Evolutionary conservation across 1,140 invertebrate species (phyloP), one percentile per base, ranked within the genome.

Genomic region (Eufriesea mexicana): DNA sequence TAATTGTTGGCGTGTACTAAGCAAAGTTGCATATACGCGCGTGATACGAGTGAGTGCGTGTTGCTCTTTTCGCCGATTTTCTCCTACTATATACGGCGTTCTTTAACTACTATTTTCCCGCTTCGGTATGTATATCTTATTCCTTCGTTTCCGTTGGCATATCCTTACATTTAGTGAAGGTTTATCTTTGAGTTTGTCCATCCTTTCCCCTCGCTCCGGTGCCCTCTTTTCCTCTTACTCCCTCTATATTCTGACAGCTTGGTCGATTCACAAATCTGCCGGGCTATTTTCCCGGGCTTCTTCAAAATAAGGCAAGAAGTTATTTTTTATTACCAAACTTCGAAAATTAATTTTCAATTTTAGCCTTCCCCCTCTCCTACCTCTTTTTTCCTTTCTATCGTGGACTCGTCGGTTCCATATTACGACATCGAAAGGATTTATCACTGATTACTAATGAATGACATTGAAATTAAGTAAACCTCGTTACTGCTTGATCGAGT

Each of bases 251-350:
- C 87, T 91, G 87, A 91, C 90, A 91, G 89, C 88, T 91, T 91
- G 89, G 91, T 91, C 91, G 91, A 92, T 91, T 92, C 89, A 89
- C 84, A 81, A 88, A 87, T 90, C 83, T 84, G 86, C 91, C 88
- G 87, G 87, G 90, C 79, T 82, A 80, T 83, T 89, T 91, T 84
- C 89, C 89, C 90, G 88, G 88, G 89, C 70, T 82, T 85, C 80
- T 84, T 89, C 81, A 72, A 86, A 89, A 89, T 84, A 89, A 86
- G 80, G 84, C 84, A 84, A 79, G 84, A 49, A 70, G 59, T 74
- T 75, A 78, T 6, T 62, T 49, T 66, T 74, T 59, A 14, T 49
- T 14, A 16, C 7, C 1, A 16, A 79, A 68, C 23, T 81, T 73
- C 23, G 54, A 28, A 20, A 59, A 67, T 5, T 47, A 12, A 47